phyloP scores from a whole-genome alignment of 37 sponge, comb jelly and placozoan species.

The Petrosia ficiformis region DNA sequence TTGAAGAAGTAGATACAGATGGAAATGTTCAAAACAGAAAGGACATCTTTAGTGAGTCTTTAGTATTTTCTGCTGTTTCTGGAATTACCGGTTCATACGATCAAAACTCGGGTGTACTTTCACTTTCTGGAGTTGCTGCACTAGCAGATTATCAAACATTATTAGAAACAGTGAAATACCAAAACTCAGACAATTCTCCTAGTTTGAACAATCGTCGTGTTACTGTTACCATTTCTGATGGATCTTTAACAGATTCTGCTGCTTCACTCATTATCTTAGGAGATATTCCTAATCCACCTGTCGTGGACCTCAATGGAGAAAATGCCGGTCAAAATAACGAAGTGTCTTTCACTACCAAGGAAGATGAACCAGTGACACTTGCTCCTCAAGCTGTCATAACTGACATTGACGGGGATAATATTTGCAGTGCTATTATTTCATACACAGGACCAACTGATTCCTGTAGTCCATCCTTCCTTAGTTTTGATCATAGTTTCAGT shows the following conservation, averaged over 20 bases:
- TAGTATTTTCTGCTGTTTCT: neutral
- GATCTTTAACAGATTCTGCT: slow-evolving; percentile 6
- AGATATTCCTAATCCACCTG: slow-evolving; percentile 13
- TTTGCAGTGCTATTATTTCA: slow-evolving; percentile 18
- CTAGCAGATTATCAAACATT: slow-evolving; percentile 26
- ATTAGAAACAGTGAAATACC: slow-evolving; percentile 29
- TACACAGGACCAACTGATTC: slow-evolving; percentile 14
- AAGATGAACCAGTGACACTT: slow-evolving; percentile 19
- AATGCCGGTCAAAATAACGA: neutral
- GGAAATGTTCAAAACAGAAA: slow-evolving; percentile 26
- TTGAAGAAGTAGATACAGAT: slow-evolving; percentile 29
- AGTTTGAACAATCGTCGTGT: slow-evolving; percentile 24
- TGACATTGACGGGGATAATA: slow-evolving; percentile 37
- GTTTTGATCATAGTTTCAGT: slow-evolving; percentile 24
- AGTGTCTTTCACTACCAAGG: slow-evolving; percentile 24
- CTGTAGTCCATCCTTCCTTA: slow-evolving; percentile 13
- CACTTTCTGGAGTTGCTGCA: slow-evolving; percentile 34
- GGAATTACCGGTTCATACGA: neutral
- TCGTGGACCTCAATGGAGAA: slow-evolving; percentile 45
- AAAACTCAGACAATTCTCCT: slow-evolving; percentile 28
- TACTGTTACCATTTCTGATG: slow-evolving; percentile 23
- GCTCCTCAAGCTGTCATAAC: slow-evolving; percentile 30
- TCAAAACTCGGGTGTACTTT: slow-evolving; percentile 15
- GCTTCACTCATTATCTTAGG: slow-evolving; percentile 21
- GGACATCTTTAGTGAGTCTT: slow-evolving; percentile 17